Base-by-base conservation (phyloP, 2,113 vertebrate genomes). In the Megaleporinus macrocephalus region DNA sequence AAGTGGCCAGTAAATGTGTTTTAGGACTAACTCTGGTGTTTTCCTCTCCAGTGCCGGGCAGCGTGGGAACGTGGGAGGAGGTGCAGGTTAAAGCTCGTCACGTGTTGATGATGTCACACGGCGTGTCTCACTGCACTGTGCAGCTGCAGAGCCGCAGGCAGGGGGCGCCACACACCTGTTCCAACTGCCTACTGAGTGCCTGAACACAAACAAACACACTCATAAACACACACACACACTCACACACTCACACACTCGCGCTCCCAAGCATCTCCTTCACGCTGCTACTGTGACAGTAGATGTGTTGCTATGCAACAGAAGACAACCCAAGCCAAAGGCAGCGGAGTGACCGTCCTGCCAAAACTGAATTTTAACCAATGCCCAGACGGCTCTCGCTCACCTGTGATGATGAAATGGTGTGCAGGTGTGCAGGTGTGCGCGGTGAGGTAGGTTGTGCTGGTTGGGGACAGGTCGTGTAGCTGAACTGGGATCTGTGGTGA, bases 131-230 rank as follows among this genome's bases (percentile, higher is more conserved):
- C 79, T 98, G 97, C 87, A 98, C 96, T 1, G 92, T 99, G 69
- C 97, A 99, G 92, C 93, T 98, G 79, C 97, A 98, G 93, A 96
- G 94, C 18, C 95, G 95, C 90, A 92, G 94, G 86, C 94, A 92
- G 81, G 94, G 95, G 78, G 86, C 55, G 1, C 88, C 80, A 80
- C 94, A 93, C 89, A 92, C 85, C 68, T 99, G 97, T 0, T 83
- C 90, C 1, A 92, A 89, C 83, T 99, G 98, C 90, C 94, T 94
- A 85, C 91, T 91, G 87, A 95, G 91, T 87, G 89, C 95, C 91
- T 98, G 89, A 96, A 83, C 24, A 66, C 57, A 71, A 63, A 62
- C 73, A 57, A 53, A 69, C 63, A 73, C 62, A 73, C 47, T 80
- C 76, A 78, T 51, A 73, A 36, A 74, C 29, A 71, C 27, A 70